Evolutionary conservation across 2,888 invertebrate genomes (phyloP).

Genomic region (Cephus pulcher): DNA sequence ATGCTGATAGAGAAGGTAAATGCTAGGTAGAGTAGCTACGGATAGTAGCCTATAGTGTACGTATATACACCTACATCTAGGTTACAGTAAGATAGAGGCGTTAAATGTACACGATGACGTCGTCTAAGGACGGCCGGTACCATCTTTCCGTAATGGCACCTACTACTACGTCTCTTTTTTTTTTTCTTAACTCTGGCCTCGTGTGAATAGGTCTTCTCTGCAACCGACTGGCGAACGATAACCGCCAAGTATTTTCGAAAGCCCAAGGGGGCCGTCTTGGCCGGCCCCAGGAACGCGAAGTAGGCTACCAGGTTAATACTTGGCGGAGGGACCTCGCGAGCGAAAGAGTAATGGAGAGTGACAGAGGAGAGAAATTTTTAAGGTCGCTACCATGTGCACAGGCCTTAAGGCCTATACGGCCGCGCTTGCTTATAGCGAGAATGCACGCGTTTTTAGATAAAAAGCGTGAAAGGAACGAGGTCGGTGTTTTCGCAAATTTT

Average conservation of each 20-base stretch:
- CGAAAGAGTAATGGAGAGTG: slow-evolving; percentile 22
- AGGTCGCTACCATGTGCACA: background rate
- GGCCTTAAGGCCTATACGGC: background rate
- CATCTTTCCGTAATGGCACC: background rate
- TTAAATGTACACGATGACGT: background rate
- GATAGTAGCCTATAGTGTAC: background rate
- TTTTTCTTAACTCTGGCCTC: background rate
- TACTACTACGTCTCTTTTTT: background rate
- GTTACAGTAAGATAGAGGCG: background rate
- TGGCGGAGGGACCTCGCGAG: slow-evolving; percentile 18
- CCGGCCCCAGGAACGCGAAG: slow-evolving; percentile 36
- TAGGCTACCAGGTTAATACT: slow-evolving; percentile 63
- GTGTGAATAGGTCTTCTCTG: background rate
- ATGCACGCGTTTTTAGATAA: background rate
- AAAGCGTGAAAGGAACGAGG: background rate
- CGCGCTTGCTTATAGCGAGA: background rate
- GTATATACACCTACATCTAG: background rate
- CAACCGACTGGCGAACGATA: background rate
- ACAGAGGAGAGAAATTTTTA: slow-evolving; percentile 1
- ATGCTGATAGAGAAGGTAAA: background rate
- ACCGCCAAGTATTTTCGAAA: slow-evolving; percentile 55
- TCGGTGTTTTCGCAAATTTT: background rate
- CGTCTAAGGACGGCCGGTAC: background rate
- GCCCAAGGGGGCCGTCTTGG: slow-evolving; percentile 42
- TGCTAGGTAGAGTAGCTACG: background rate